A percentile compares a stretch with the other conserved stretches of the same genome.
Evolutionary conservation across 2,888 invertebrate species (phyloP).

Genomic region (Marronus borbonicus): DNA sequence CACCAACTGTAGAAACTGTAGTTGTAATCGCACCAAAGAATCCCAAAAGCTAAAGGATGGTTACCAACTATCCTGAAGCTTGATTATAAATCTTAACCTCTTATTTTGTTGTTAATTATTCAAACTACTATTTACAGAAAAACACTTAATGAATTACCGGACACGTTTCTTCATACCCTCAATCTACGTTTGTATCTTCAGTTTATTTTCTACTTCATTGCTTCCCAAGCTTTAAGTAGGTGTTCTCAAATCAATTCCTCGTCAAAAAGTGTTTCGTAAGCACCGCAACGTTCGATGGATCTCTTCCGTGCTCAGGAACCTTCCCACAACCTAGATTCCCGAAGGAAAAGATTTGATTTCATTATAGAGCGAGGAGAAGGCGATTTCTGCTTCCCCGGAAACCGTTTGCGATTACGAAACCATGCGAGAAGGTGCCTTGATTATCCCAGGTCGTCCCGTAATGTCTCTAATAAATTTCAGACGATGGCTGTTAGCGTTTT

Average conservation of each 20-base stretch:
- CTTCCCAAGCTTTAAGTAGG: too few species aligned
- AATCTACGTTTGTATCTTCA: too few species aligned
- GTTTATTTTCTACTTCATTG: too few species aligned
- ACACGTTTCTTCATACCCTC: too few species aligned
- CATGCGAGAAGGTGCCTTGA: constrained; percentile 12
- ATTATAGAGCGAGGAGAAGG: background rate
- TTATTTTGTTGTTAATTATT: too few species aligned
- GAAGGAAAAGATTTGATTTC: background rate
- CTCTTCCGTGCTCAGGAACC: background rate
- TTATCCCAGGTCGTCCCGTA: constrained; percentile 8
- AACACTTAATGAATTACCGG: too few species aligned
- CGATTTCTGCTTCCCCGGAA: background rate
- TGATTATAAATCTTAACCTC: too few species aligned
- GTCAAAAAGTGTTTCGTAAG: background rate
- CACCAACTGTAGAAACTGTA: too few species aligned
- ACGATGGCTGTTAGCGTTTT: constrained; percentile 21
- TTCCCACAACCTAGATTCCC: background rate
- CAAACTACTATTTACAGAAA: too few species aligned
- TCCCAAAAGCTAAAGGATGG: too few species aligned
- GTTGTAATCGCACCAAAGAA: too few species aligned
- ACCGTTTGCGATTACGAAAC: constrained; percentile 20
- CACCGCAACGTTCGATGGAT: background rate
- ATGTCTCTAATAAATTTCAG: constrained; percentile 24
- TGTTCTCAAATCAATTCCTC: background rate
- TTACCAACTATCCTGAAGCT: too few species aligned